Evolutionary conservation across 92 coral and sea anemone species (phyloP), one percentile per base, ranked within the genome.

Genomic region (Palythoa heliodiscus): DNA sequence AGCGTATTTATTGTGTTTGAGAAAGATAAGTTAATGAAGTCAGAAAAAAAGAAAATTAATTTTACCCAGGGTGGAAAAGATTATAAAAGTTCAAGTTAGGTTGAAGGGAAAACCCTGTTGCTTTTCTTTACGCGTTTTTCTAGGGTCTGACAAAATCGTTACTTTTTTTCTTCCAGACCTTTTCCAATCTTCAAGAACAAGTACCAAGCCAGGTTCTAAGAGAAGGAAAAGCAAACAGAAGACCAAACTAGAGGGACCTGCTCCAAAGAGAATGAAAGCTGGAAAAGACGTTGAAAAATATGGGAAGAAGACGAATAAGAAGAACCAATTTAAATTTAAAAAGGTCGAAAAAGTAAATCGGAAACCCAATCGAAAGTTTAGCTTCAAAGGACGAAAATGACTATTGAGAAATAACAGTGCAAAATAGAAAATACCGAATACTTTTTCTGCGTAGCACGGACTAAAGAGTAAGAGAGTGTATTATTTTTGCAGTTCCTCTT

Each of bases 271-370:
- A 52, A 67, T 22, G 16, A 80, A 80, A 20, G 3, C 9, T 0
- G 40, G 20, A 3, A 50, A 52, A 38, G 6, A 52, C 16, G 22
- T 20, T 52, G 40, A 70, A 80, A 47, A 10, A 17, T 29, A n/a
- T 47, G 74, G 66, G 22, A 78, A 63, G 71, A 63, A 39, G 72
- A 48, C 23, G 39, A 52, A 38, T 12, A 80, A 24, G 20, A 80
- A 80, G 57, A 61, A 60, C 24, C 40, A 39, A 20, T 52, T 50
- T 3, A 67, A 67, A 48, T 43, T 29, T 13, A 80, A 67, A 52
- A 80, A 80, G 74, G 57, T 38, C n/a, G 48, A 22, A 7, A 80
- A 80, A 63, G 10, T 22, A 80, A 66, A 80, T 80, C 84, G 58
- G 16, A 80, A 80, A 80, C 73, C 84, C 12, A 73, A 63, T 2